Conservation (phyloP, 2,888 invertebrate species). For the Reticulitermes lucifugus region DNA sequence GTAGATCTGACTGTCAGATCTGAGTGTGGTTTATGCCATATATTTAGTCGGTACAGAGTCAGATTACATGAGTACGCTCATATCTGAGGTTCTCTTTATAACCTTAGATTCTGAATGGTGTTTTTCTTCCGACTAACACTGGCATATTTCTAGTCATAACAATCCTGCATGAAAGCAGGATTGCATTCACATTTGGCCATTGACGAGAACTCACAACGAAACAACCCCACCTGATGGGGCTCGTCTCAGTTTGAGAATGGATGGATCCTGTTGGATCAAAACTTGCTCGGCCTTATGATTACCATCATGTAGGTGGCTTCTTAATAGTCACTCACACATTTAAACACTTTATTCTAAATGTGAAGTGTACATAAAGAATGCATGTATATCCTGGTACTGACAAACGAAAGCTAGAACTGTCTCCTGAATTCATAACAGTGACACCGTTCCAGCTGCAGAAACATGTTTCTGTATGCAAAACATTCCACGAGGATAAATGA, state of each 20-base stretch:
- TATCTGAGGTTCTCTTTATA: not conserved
- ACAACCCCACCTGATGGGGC: constrained; percentile 26
- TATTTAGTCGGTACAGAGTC: constrained; percentile 14
- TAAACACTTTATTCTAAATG: constrained; percentile 2
- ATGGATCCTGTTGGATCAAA: constrained; percentile 19
- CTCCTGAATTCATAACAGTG: not conserved
- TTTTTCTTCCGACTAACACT: constrained; percentile 15
- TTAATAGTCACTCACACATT: constrained; percentile 15
- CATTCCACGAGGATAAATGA: constrained; percentile 36
- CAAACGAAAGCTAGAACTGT: constrained; percentile 5
- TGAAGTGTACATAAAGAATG: not conserved
- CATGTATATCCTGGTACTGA: not conserved
- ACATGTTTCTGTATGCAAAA: constrained; percentile 22
- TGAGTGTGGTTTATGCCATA: not conserved
- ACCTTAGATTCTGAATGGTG: not conserved
- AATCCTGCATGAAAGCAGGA: constrained; percentile 25
- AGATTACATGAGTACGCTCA: not conserved
- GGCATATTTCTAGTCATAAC: constrained; percentile 34
- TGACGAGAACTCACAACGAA: constrained; percentile 36
- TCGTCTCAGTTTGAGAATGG: constrained; percentile 30
- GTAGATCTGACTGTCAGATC: constrained; percentile 45
- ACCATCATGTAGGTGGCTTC: constrained; percentile 4
- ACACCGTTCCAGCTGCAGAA: constrained; percentile 3
- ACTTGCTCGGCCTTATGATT: constrained; percentile 30
- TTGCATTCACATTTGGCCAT: constrained; percentile 6